Conservation (phyloP, 2,113 vertebrate species). For the Pseudolaguvia tuberculata region DNA sequence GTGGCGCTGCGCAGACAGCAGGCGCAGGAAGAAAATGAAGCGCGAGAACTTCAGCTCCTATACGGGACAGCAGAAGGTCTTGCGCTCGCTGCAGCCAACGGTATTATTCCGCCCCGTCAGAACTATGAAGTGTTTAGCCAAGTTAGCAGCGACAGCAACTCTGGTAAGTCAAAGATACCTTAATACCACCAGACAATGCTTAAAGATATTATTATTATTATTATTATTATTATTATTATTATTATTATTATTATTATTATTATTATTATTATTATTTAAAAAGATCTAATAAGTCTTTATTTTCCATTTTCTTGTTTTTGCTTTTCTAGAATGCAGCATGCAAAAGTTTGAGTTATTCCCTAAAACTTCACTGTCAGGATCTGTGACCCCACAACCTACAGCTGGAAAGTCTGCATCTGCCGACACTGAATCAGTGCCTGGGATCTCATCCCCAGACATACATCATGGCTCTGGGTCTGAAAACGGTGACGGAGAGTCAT, state of each 20-base stretch:
- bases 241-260: too few relatives aligned
- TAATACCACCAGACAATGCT: neutral
- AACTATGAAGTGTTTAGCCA: constrained; percentile 89
- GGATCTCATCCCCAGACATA: constrained; percentile 87
- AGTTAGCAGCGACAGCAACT: constrained; percentile 72
- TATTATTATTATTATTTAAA: too few relatives aligned
- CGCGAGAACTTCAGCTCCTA: constrained; percentile 92
- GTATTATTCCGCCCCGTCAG: constrained; percentile 90
- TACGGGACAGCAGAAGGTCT: constrained; percentile 94
- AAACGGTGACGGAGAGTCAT: constrained; percentile 88
- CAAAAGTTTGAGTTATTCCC: constrained; percentile 95
- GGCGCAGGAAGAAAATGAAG: constrained; percentile 97
- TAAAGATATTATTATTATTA: too few relatives aligned
- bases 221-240: too few relatives aligned
- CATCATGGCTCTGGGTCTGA: constrained; percentile 89
- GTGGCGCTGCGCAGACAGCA: constrained; percentile 94
- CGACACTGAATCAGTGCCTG: constrained; percentile 83
- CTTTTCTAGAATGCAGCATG: constrained; percentile 78
- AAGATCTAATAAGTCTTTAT: neutral
- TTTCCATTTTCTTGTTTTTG: neutral
- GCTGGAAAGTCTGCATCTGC: constrained; percentile 77
- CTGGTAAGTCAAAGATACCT: constrained; percentile 58
- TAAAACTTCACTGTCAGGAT: constrained; percentile 79
- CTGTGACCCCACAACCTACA: constrained; percentile 74
- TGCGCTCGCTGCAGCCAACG: constrained; percentile 94